A percentile compares a stretch with the other conserved stretches of the same genome.
phyloP scores from a whole-genome alignment of 2,888 invertebrate species.

The Eupithecia exiguata region DNA sequence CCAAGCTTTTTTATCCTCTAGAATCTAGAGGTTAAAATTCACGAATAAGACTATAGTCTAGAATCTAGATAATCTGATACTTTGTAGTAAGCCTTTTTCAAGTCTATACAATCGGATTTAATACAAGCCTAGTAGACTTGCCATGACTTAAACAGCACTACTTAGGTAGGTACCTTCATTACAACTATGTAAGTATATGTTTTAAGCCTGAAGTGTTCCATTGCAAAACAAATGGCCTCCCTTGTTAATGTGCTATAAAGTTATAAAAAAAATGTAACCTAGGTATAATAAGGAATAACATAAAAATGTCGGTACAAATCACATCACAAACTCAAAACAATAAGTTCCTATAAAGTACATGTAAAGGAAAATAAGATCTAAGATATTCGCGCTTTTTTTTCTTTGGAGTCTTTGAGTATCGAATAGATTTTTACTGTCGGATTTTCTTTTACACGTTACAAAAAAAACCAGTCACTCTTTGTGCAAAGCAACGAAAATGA shows the following conservation, averaged over 20 bases:
- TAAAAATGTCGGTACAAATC: background rate
- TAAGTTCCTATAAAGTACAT: background rate
- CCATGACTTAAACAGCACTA: too few relatives aligned
- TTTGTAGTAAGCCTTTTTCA: too few relatives aligned
- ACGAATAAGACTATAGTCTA: too few relatives aligned
- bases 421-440: background rate
- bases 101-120: too few relatives aligned
- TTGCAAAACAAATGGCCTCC: background rate
- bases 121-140: background rate
- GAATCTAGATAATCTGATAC: too few relatives aligned
- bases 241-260: too few relatives aligned
- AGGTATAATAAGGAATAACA: background rate
- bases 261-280: background rate
- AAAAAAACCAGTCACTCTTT: slow-evolving; percentile 9
- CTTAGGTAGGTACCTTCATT: too few relatives aligned
- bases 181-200: background rate
- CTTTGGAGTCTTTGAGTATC: background rate
- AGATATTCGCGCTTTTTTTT: background rate
- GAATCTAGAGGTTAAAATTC: too few relatives aligned
- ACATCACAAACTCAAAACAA: background rate
- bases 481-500: slow-evolving; percentile 20
- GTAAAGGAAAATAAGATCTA: background rate
- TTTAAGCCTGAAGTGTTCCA: background rate
- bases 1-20: too few relatives aligned
- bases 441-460: background rate